phyloP scores from a whole-genome alignment of 2,113 vertebrate genomes.

The Onychostoma macrolepis region DNA sequence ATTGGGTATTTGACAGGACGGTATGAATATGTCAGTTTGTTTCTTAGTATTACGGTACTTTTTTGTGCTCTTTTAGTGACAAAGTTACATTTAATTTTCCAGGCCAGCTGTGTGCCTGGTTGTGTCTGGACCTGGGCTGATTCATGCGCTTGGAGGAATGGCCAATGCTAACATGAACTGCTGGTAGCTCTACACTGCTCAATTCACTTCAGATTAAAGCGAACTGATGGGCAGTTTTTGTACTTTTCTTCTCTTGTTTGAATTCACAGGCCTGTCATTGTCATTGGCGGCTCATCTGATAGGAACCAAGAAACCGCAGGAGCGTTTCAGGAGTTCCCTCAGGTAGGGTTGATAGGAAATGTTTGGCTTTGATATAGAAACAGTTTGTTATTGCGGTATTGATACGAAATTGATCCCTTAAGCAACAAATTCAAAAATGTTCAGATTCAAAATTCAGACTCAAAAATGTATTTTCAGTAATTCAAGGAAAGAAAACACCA shows the following conservation, averaged over 20 bases:
- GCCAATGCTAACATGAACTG: slow-evolving; percentile 95
- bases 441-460: no score
- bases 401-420: no score
- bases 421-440: no score
- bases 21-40: slow-evolving; percentile 69
- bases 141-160: slow-evolving; percentile 93
- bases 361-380: neutral
- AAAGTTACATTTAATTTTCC: slow-evolving; percentile 28
- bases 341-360: slow-evolving; percentile 73
- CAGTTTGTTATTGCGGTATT: neutral
- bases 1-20: slow-evolving; percentile 92
- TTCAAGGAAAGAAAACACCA: neutral
- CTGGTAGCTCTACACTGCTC: slow-evolving; percentile 78
- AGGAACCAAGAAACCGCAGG: slow-evolving; percentile 92
- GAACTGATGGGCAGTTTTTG: neutral
- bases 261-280: slow-evolving; percentile 87
- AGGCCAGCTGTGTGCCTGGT: slow-evolving; percentile 94
- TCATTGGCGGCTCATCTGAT: slow-evolving; percentile 93
- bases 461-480: no score
- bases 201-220: neutral
- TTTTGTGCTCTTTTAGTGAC: neutral
- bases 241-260: neutral
- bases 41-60: neutral
- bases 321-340: slow-evolving; percentile 97
- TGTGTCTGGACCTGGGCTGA: slow-evolving; percentile 93